phyloP scores from a whole-genome alignment of 2,113 vertebrate genomes.

The Lophotis ruficrista region DNA sequence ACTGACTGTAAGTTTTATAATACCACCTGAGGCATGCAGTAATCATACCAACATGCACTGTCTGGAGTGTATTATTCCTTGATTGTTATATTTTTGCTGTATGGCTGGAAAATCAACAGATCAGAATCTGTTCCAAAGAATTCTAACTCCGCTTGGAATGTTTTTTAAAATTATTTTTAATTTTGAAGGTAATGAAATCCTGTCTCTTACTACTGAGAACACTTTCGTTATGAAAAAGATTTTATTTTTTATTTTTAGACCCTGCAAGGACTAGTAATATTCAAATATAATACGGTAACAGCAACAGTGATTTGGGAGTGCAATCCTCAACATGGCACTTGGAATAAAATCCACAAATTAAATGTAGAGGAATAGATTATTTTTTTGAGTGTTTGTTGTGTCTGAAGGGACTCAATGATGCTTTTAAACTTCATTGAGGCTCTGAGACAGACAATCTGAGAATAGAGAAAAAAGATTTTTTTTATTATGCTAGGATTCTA shows the following conservation, averaged over 20 bases:
- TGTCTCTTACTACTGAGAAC: background rate
- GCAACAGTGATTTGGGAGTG: background rate
- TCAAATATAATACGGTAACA: background rate
- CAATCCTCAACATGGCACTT: background rate
- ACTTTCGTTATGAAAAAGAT: background rate
- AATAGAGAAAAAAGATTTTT: background rate
- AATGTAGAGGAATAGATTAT: background rate
- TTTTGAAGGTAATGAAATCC: background rate
- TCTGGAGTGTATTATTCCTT: slow-evolving; percentile 4
- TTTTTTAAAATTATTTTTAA: background rate
- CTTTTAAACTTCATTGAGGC: background rate
- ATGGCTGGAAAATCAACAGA: background rate
- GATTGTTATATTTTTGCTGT: background rate
- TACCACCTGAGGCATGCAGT: background rate
- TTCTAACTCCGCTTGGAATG: background rate
- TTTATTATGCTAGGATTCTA: background rate
- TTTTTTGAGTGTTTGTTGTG: background rate
- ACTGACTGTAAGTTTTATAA: background rate
- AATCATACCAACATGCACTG: background rate
- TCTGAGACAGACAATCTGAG: background rate
- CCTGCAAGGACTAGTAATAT: background rate
- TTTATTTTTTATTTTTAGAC: background rate
- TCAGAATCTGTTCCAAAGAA: background rate
- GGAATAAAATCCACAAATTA: background rate
- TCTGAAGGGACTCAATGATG: background rate